Percentiles rank a stretch among this genome's conserved stretches.
phyloP scores from a whole-genome alignment of 2,113 vertebrate species.

The Octodon degus region DNA sequence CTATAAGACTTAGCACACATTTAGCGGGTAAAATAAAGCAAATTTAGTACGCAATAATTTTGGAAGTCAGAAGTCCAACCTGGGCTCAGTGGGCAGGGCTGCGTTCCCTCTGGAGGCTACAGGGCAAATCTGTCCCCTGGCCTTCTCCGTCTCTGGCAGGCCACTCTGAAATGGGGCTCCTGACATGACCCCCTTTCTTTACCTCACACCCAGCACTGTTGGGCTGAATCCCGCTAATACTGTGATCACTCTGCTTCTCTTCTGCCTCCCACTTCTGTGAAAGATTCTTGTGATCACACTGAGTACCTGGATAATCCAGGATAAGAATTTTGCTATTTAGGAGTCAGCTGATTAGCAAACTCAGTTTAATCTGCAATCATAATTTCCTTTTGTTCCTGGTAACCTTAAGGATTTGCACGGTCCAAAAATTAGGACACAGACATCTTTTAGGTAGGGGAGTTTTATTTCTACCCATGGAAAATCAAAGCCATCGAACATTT shows the following conservation, averaged over 20 bases:
- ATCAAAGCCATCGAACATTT: background rate
- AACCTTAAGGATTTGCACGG: background rate
- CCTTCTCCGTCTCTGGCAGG: background rate
- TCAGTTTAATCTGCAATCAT: background rate
- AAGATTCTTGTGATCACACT: background rate
- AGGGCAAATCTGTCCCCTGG: background rate
- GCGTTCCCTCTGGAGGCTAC: background rate
- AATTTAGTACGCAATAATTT: background rate
- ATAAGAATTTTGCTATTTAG: background rate
- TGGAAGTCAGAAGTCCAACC: background rate
- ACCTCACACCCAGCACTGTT: background rate
- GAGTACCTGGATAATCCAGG: background rate
- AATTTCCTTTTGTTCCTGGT: background rate
- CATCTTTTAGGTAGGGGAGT: background rate
- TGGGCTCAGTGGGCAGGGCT: background rate
- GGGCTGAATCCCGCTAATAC: background rate
- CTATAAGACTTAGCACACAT: background rate
- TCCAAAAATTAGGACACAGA: background rate
- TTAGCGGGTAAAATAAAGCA: background rate
- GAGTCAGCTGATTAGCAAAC: background rate
- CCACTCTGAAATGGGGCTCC: background rate
- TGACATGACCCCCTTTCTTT: background rate
- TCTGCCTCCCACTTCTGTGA: background rate
- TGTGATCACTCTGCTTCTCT: background rate
- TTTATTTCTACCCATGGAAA: background rate